Base-by-base conservation (phyloP, 2,888 invertebrate species). In the Trypoxylon attenuatum region DNA sequence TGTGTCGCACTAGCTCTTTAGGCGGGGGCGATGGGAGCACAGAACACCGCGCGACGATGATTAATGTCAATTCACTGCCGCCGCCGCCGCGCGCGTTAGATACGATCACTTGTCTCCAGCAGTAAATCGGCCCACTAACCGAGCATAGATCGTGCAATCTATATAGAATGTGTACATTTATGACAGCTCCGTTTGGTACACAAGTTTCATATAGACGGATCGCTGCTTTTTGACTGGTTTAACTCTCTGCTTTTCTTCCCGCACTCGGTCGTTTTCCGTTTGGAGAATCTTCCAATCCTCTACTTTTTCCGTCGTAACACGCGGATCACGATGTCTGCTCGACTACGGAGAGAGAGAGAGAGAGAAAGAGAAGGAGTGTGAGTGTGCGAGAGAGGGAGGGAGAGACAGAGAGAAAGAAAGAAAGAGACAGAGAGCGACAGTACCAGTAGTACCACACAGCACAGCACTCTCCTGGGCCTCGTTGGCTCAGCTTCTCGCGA, bases 101-200 rank as follows among this genome's bases (percentile, higher is more conserved):
- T 58, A 59, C 66, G 71, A 76, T 76, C 76, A 76, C 77, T 73
- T 63, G 73, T 68, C 68, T 73, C 61, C 61, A 47, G n/a, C n/a
- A n/a, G 67, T 61, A 59, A 69, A 77, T 77, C 77, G 77, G 69
- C 74, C 58, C 68, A 71, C 68, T 62, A 77, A 71, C 64, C 66
- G 71, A 77, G 68, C 76, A 76, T 76, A 77, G 77, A 76, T 71
- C 77, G 75, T 68, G 75, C 65, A 71, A 71, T 76, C 66, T 73
- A 76, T 65, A 71, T 77, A 76, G 77, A 76, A 77, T 55, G 66
- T 71, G 74, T 71, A 73, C 77, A 76, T 76, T 76, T 73, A 75
- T 76, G 73, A 75, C 77, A 70, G 70, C 69, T 67, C 61, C 57
- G 56, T 29, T 64, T 57, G 55, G 51, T 63, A 67, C 73, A 67